Conservation (phyloP, 2,888 invertebrate genomes). For the Agrotis exclamationis region DNA sequence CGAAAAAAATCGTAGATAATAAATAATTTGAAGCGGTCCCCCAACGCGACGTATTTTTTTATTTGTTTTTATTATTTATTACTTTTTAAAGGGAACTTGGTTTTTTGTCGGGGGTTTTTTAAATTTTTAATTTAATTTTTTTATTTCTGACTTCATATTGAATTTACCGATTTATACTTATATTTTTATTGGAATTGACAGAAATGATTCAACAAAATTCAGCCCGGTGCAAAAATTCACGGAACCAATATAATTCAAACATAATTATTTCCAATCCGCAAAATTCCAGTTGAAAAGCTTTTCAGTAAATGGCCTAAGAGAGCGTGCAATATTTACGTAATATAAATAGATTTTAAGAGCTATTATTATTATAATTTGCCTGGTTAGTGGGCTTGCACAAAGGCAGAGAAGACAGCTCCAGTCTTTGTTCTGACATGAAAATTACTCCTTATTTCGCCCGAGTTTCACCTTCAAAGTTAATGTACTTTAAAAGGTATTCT, state of each 20-base stretch:
- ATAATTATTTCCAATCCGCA: not conserved
- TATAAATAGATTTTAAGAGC: slow-evolving; percentile 8
- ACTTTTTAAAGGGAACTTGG: no score
- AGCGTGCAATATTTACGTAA: not conserved
- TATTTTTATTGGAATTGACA: not conserved
- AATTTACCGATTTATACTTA: not conserved
- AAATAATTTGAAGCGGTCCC: no score
- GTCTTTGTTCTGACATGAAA: slow-evolving; percentile 46
- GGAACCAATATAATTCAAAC: not conserved
- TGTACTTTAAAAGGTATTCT: not conserved
- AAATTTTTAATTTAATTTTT: no score
- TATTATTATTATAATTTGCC: slow-evolving; percentile 58
- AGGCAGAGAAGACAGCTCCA: slow-evolving; percentile 18
- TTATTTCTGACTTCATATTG: no score
- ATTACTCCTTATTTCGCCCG: slow-evolving; percentile 28
- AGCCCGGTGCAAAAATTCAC: not conserved
- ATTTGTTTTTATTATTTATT: no score
- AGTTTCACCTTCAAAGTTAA: slow-evolving; percentile 11
- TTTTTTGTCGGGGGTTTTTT: no score
- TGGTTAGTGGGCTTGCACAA: slow-evolving; percentile 9
- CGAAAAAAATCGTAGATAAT: no score
- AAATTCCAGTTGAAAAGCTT: not conserved
- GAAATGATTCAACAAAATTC: not conserved
- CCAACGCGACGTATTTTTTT: no score
- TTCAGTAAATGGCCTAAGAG: not conserved